Base-by-base conservation (phyloP, 2,797 vertebrate species). In the Myoxocephalus aenaeus region DNA sequence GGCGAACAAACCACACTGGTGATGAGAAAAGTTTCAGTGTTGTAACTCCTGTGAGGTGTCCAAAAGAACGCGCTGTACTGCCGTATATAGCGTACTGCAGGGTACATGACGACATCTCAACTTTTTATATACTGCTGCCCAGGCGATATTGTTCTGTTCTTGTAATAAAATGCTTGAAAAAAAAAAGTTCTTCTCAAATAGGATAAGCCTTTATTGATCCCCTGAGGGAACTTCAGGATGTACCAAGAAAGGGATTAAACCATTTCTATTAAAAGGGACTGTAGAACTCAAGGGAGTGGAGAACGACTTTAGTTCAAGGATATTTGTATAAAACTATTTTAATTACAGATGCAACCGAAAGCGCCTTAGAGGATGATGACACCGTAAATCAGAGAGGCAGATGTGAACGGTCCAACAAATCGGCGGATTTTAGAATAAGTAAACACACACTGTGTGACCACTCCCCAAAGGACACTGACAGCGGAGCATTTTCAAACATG, bases 61-160 rank as follows among this genome's bases (percentile, higher is more conserved):
- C n/a, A 11, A 54, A 65, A 76, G 72, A 79, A 77, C 64, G 65
- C 62, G 53, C 27, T 67, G 48, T 66, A 53, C 44, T 18, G 13
- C 22, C 12, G 5, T 44, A 57, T 7, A 40, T 3, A 36, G 7
- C 5, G 38, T 20, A 44, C n/a, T 63, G 12, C 25, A 40, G 25
- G 65, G 17, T 22, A 42, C 17, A 70, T 32, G 40, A 34, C 51
- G 53, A 67, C 42, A 29, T 51, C 2, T 44, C 40, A 22, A n/a
- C 27, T 58, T 46, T 34, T 18, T 29, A 32, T 34, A 22, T 22
- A 32, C 18, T 44, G 34, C 13, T 56, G 61, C 18, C 46, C n/a
- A 62, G 7, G n/a, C 18, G 61, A 38, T 27, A n/a, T 44, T 64
- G 15, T 36, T 62, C 46, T 56, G 36, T 46, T 79, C 68, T 71